Evolutionary conservation across 2,113 vertebrate genomes (phyloP), one percentile per base, ranked within the genome.

Genomic region (Pheucticus melanocephalus): DNA sequence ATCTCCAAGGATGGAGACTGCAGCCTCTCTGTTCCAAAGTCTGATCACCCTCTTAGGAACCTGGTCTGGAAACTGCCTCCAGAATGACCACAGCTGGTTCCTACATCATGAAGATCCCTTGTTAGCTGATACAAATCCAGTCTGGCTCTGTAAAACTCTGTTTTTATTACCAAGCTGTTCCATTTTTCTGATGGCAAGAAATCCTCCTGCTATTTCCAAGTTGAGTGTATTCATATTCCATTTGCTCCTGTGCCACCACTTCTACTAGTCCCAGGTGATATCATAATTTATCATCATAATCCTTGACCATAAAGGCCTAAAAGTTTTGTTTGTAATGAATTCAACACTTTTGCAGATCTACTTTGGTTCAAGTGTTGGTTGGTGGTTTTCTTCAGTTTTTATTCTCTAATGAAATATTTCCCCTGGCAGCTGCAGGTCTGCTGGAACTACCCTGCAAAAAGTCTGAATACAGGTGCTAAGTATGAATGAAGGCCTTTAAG

Each of bases 141-240:
- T 50, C 45, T 56, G 59, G 77, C 28, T 80, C 87, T 44, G 10
- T 11, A 78, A 3, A 56, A 15, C 30, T 16, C 35, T 11, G 11
- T 75, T 88, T 88, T 90, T 84, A 57, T 65, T 71, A 54, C 25
- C 28, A 91, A 82, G 30, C 28, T 45, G 11, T 81, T 77, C 39
- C 35, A 40, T 30, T 69, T 48, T 79, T 86, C 24, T 57, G 60
- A 90, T 59, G 51, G 69, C 51, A 73, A 66, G 73, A 84, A 92
- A 75, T 40, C 28, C 35, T 81, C 40, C 39, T 82, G 22, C 45
- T 45, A 0, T 78, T 87, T 93, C 65, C 85, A 87, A 71, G 31
- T 0, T 1, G 1, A 71, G 5, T 2, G 0, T 78, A 42, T 82
- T 87, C 69, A 45, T 50, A 66, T 11, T 53, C 50, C 42, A 30